A percentile compares a stretch with the other conserved stretches of the same genome.
Evolutionary conservation across 2,113 vertebrate genomes (phyloP).

Genomic region (Sisor rabdophorus): DNA sequence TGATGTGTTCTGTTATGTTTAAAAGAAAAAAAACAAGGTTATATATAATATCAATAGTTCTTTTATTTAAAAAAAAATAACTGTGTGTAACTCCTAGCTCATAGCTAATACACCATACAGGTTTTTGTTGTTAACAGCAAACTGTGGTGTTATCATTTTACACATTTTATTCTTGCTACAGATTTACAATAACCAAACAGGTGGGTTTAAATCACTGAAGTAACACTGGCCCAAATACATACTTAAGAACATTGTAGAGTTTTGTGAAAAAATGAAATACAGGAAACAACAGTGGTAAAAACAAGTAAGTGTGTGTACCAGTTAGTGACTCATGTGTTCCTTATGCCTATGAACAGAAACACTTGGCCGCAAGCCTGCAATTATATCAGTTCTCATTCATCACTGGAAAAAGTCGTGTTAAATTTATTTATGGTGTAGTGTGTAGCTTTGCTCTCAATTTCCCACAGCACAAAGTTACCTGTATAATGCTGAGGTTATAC

Average conservation of each 20-base stretch:
- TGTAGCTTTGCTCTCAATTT: neutral
- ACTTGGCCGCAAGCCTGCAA: constrained; percentile 20
- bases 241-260: neutral
- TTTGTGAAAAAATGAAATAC: neutral
- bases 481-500: neutral
- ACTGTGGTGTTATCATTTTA: neutral
- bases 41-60: neutral
- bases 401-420: neutral
- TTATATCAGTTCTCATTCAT: constrained; percentile 1
- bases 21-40: neutral
- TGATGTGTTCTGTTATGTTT: neutral
- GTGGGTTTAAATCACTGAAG: neutral
- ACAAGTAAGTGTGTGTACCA: neutral
- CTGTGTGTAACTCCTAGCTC: neutral
- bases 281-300: neutral
- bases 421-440: neutral
- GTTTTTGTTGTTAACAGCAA: constrained; percentile 5
- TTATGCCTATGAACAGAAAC: constrained; percentile 18
- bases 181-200: neutral
- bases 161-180: neutral
- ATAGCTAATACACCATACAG: constrained; percentile 12
- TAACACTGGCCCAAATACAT: neutral
- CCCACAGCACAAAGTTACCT: neutral
- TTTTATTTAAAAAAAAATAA: neutral
- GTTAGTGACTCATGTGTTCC: neutral